phyloP scores from a whole-genome alignment of 2,113 vertebrate species.

The Benitochromis conjunctus region DNA sequence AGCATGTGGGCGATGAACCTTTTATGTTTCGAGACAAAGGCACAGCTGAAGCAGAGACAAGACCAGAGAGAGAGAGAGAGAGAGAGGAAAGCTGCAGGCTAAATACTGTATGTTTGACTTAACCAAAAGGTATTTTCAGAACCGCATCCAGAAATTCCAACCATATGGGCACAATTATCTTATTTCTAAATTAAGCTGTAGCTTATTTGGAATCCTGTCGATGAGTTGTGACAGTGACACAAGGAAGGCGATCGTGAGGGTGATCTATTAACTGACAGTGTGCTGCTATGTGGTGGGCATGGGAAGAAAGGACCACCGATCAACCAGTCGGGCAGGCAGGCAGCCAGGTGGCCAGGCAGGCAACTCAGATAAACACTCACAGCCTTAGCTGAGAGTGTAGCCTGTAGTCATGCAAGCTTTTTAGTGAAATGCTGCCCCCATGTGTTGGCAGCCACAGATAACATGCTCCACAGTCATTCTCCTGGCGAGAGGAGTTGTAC shows the following conservation, averaged over 20 bases:
- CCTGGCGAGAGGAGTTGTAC: conserved; percentile 54
- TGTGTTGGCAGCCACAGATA: conserved; percentile 66
- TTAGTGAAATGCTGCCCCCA: conserved; percentile 87
- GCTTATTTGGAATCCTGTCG: conserved; percentile 55
- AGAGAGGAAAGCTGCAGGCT: conserved; percentile 40
- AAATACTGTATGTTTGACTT: conserved; percentile 65
- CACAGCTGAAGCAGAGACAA: conserved; percentile 52
- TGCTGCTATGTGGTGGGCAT: conserved; percentile 41
- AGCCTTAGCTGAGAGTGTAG: conserved; percentile 65
- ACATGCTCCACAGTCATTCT: background rate
- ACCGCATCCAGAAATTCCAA: conserved; percentile 56
- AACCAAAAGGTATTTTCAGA: conserved; percentile 66
- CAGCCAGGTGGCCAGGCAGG: conserved; percentile 45
- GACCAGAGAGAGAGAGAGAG: conserved; percentile 16
- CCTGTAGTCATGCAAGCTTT: conserved; percentile 61
- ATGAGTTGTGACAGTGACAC: conserved; percentile 59
- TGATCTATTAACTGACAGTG: conserved; percentile 49
- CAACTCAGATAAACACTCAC: conserved; percentile 45
- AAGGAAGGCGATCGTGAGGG: conserved; percentile 38
- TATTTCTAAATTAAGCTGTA: conserved; percentile 64
- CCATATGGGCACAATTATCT: conserved; percentile 71
- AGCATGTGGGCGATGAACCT: conserved; percentile 65
- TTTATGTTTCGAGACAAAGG: conserved; percentile 68
- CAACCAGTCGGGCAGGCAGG: conserved; percentile 41
- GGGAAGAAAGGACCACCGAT: conserved; percentile 26